A percentile compares a stretch with the other conserved stretches of the same genome.
Conservation (phyloP, 1,140 invertebrate species). For the Zaprionus capensis region DNA sequence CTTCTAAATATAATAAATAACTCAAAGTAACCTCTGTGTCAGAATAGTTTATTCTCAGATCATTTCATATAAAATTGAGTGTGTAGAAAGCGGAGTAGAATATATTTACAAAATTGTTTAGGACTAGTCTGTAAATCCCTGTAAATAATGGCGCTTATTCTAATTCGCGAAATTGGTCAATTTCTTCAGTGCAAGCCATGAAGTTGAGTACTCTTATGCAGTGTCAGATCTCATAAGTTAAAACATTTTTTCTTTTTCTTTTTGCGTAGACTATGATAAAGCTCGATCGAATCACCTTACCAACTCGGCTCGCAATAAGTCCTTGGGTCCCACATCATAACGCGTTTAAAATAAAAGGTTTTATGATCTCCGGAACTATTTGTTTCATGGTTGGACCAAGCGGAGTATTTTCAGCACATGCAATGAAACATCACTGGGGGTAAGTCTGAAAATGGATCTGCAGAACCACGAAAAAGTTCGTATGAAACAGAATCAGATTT, state of each 20-base stretch:
- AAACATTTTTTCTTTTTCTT: neutral
- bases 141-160: neutral
- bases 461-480: neutral
- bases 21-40: constrained; percentile 8
- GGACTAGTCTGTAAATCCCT: too few relatives aligned
- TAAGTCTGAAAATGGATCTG: constrained; percentile 27
- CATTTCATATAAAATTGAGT: too few relatives aligned
- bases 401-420: constrained; percentile 27
- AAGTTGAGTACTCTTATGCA: neutral
- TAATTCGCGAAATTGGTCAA: too few relatives aligned
- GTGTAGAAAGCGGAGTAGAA: too few relatives aligned
- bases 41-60: neutral
- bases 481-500: neutral
- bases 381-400: constrained; percentile 28
- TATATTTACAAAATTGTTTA: neutral
- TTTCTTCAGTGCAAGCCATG: too few relatives aligned
- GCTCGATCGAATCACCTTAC: neutral
- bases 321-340: neutral
- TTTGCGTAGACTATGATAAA: neutral
- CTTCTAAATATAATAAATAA: neutral
- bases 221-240: neutral
- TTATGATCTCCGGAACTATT: constrained; percentile 14
- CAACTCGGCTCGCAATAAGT: neutral
- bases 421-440: constrained; percentile 55
- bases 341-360: neutral